phyloP scores from a whole-genome alignment of 2,888 invertebrate species.

The Pandemis heparana region DNA sequence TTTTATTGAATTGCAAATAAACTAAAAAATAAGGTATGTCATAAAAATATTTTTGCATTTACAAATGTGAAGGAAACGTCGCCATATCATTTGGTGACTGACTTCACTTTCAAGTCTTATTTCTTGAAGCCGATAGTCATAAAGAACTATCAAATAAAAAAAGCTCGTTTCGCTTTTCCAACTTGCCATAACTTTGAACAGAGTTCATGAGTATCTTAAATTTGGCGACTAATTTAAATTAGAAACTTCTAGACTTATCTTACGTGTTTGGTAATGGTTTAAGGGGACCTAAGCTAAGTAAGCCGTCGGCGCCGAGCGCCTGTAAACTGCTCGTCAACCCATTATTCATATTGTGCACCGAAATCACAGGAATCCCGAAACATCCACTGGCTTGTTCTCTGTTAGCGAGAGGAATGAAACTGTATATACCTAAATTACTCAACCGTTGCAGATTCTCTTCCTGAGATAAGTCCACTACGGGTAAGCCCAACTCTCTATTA shows the following conservation, averaged over 20 bases:
- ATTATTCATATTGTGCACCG: conserved; percentile 87
- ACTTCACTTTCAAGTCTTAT: neutral
- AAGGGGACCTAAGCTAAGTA: conserved; percentile 90
- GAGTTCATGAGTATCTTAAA: conserved; percentile 10
- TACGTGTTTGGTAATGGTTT: conserved; percentile 84
- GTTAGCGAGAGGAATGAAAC: conserved; percentile 90
- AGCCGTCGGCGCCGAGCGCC: conserved; percentile 89
- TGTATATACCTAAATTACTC: conserved; percentile 88
- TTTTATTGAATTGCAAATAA: neutral
- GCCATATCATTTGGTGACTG: neutral
- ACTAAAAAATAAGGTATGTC: neutral
- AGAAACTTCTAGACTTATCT: conserved; percentile 40
- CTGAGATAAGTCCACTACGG: conserved; percentile 90
- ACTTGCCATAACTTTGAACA: neutral
- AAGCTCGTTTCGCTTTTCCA: neutral
- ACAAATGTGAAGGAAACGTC: neutral
- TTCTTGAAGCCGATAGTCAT: neutral
- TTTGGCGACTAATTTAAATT: conserved; percentile 18
- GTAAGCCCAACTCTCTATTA: conserved; percentile 88
- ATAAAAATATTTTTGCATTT: neutral
- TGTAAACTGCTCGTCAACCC: conserved; percentile 85
- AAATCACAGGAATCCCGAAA: conserved; percentile 90
- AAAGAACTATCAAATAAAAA: neutral
- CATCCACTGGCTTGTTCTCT: conserved; percentile 87
- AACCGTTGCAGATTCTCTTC: conserved; percentile 88